Conservation (phyloP, 2,113 vertebrate genomes). For the Meriones unguiculatus region DNA sequence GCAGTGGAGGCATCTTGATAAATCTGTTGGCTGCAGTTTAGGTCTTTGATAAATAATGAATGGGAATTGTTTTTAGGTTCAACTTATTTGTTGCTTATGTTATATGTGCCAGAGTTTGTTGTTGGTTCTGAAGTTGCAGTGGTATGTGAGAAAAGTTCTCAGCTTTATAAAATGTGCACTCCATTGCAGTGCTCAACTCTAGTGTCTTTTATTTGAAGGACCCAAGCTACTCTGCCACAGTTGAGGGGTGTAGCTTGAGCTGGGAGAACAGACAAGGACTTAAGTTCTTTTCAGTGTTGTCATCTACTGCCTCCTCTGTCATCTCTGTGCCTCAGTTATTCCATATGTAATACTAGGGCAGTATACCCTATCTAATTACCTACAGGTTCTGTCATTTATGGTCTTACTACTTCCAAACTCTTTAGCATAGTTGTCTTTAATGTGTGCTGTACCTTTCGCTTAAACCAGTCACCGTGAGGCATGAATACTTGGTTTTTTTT, state of each 20-base stretch:
- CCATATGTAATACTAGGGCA: not conserved
- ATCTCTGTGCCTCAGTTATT: not conserved
- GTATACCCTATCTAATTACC: not conserved
- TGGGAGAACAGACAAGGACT: not conserved
- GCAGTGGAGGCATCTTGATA: not conserved
- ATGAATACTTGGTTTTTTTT: not conserved
- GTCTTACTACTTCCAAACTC: not conserved
- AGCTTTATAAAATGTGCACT: not conserved
- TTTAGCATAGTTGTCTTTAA: slow-evolving; percentile 7
- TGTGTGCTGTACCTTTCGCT: not conserved
- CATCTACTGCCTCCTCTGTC: not conserved
- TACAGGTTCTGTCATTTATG: not conserved
- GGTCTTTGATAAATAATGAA: not conserved
- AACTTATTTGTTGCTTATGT: not conserved
- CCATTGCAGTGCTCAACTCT: no score
- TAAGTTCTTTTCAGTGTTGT: not conserved
- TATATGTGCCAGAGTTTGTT: not conserved
- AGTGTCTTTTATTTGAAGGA: not conserved
- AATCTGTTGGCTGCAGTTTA: not conserved
- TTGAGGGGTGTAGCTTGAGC: not conserved
- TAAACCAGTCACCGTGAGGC: not conserved
- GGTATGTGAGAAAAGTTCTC: not conserved
- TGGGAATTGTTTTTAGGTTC: not conserved
- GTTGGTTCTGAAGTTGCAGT: not conserved
- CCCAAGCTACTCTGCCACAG: no score